Percentiles rank a stretch among this genome's conserved stretches.
phyloP scores from a whole-genome alignment of 2,888 invertebrate genomes.

The Torymus tubicola region DNA sequence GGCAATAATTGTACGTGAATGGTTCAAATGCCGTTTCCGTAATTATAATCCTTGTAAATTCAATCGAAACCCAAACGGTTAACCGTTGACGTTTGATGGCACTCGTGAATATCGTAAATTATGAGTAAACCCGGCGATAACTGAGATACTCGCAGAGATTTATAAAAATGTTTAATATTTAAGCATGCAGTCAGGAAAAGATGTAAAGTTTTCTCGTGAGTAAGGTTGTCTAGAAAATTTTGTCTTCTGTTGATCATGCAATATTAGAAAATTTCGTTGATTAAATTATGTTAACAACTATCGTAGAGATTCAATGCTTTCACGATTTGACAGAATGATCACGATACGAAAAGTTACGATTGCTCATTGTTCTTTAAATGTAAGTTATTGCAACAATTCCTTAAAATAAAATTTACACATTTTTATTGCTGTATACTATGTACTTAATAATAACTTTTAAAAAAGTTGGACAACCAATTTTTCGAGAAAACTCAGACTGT shows the following conservation, averaged over 20 bases:
- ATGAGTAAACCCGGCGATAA: slow-evolving; percentile 40
- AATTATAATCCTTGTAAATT: slow-evolving; percentile 40
- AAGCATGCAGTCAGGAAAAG: slow-evolving; percentile 37
- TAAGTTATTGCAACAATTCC: slow-evolving; percentile 30
- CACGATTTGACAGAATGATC: too few relatives aligned
- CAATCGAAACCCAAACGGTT: slow-evolving; percentile 22
- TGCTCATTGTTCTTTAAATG: slow-evolving; percentile 5
- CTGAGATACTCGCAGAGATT: slow-evolving; percentile 65
- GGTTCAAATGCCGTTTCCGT: slow-evolving; percentile 23
- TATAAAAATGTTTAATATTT: slow-evolving; percentile 68
- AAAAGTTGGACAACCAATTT: slow-evolving; percentile 50
- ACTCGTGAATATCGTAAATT: slow-evolving; percentile 52
- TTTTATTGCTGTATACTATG: slow-evolving; percentile 41
- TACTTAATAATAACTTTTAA: slow-evolving; percentile 50
- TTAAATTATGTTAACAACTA: slow-evolving; percentile 29
- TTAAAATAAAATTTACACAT: slow-evolving; percentile 17
- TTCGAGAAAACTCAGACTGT: slow-evolving; percentile 51
- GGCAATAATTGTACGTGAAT: slow-evolving; percentile 46
- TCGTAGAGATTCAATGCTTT: not conserved
- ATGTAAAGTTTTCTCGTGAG: slow-evolving; percentile 50
- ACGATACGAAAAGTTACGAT: too few relatives aligned
- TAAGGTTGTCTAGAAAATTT: slow-evolving; percentile 48
- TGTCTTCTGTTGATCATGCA: slow-evolving; percentile 31
- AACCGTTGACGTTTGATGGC: slow-evolving; percentile 40
- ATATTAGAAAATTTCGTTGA: slow-evolving; percentile 24